Conservation (phyloP, 2,113 vertebrate species). For the Ondatra zibethicus region DNA sequence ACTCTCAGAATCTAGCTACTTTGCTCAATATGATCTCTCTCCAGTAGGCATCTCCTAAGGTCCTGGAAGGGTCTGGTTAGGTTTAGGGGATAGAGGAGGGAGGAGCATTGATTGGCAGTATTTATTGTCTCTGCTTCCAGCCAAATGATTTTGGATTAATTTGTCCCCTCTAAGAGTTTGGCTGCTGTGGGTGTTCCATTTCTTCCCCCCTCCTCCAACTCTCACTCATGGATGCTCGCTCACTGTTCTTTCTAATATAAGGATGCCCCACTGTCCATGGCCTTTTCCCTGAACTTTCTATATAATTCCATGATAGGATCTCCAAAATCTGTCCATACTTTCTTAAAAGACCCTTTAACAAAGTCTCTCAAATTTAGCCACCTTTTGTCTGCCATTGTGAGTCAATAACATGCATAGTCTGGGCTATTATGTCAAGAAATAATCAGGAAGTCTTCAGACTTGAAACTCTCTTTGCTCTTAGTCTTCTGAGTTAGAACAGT, state of each 20-base stretch:
- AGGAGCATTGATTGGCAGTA: background rate
- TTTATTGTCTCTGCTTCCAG: background rate
- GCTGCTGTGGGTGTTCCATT: background rate
- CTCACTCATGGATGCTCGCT: background rate
- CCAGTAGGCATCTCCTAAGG: background rate
- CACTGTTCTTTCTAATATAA: background rate
- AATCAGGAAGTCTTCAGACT: background rate
- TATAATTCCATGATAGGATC: background rate
- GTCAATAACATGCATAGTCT: background rate
- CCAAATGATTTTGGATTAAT: background rate
- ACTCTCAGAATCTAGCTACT: background rate
- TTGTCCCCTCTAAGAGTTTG: background rate
- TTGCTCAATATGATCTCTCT: background rate
- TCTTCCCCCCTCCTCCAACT: background rate
- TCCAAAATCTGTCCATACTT: background rate
- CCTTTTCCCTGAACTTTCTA: background rate
- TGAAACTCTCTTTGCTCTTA: background rate
- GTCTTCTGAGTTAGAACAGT: constrained; percentile 21
- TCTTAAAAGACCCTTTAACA: background rate
- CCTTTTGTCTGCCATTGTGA: background rate
- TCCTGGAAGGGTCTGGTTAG: background rate
- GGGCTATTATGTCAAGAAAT: background rate
- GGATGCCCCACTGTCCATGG: no score
- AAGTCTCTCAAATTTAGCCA: background rate
- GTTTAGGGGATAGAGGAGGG: background rate